phyloP scores from a whole-genome alignment of 2,113 vertebrate species.

The Engystomops pustulosus region DNA sequence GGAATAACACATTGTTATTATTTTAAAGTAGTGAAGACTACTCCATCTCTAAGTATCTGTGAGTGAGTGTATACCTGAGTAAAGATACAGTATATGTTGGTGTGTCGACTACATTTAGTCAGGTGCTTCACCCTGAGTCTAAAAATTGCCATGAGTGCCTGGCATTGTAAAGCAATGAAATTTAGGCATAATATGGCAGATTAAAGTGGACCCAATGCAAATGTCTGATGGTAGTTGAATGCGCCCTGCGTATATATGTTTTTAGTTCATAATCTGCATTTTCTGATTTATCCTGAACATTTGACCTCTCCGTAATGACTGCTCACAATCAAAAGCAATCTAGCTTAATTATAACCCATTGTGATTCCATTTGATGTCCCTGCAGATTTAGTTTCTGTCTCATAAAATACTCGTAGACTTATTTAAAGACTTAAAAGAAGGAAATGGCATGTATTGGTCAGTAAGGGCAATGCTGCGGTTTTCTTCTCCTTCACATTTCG shows the following conservation, averaged over 20 bases:
- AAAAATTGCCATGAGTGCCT: no score
- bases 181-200: no score
- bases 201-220: no score
- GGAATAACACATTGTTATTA: no score
- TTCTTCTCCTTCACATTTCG: slow-evolving; percentile 30
- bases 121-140: no score
- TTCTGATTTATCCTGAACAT: not conserved
- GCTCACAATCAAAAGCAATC: not conserved
- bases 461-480: not conserved
- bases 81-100: no score
- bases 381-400: not conserved
- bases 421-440: not conserved
- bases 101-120: no score
- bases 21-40: no score
- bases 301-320: not conserved
- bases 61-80: no score
- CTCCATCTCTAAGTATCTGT: no score
- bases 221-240: not conserved
- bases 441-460: slow-evolving; percentile 5
- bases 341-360: not conserved
- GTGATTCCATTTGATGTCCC: not conserved
- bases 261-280: not conserved
- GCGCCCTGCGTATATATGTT: not conserved
- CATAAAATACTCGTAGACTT: not conserved
- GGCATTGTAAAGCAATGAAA: no score